Evolutionary conservation across 2,113 vertebrate species (phyloP).

Genomic region (Atlantisia rogersi): DNA sequence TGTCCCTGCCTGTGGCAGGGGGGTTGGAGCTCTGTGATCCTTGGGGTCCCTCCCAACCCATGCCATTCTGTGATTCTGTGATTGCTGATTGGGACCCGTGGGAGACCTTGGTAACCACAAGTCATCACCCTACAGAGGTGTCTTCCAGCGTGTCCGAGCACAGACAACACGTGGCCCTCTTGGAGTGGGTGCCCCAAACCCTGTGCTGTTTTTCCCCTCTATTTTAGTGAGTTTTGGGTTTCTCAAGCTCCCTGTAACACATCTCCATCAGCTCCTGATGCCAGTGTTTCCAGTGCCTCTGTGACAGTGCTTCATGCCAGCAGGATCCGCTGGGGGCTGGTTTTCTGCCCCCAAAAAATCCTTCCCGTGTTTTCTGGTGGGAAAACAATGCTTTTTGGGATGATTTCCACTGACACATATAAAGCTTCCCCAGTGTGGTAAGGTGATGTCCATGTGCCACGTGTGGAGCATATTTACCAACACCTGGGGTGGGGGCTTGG

Average conservation of each 20-base stretch:
- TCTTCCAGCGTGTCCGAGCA: not conserved
- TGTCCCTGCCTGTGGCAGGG: no score
- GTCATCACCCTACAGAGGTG: not conserved
- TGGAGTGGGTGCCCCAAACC: not conserved
- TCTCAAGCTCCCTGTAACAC: not conserved
- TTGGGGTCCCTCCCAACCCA: no score
- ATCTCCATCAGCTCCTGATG: not conserved
- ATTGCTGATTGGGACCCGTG: accelerated
- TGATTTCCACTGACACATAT: not conserved
- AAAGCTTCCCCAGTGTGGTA: not conserved
- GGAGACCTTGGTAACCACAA: not conserved
- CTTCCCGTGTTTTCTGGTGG: not conserved
- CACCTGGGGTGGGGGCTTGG: not conserved
- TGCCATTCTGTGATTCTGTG: no score
- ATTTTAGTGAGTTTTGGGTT: not conserved
- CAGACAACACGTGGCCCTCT: no score
- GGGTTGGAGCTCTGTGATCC: no score
- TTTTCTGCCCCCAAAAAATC: not conserved
- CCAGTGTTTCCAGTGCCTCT: not conserved
- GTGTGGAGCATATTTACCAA: not conserved
- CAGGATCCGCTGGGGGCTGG: not conserved
- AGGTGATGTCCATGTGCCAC: accelerated
- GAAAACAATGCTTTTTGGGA: not conserved
- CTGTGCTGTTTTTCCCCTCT: no score
- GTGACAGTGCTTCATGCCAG: accelerated